A percentile compares a stretch with the other conserved stretches of the same genome.
Evolutionary conservation across 2,888 invertebrate genomes (phyloP).

Genomic region (Hypolimnas misippus): DNA sequence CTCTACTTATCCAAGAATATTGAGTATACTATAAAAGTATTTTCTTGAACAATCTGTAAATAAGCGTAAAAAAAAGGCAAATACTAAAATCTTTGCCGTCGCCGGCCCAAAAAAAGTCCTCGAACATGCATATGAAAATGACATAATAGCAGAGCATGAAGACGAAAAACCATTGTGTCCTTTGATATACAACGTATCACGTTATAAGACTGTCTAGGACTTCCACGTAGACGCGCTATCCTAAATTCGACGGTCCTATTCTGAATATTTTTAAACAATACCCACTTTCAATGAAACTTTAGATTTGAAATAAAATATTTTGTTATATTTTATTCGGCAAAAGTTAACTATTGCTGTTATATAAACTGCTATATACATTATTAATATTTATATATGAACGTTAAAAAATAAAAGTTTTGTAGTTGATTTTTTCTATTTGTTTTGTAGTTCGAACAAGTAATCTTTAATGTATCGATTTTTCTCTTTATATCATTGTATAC

Average conservation of each 20-base stretch:
- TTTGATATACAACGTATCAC: slow-evolving; percentile 55
- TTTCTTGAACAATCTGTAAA: slow-evolving; percentile 36
- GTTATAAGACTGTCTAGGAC: slow-evolving; percentile 56
- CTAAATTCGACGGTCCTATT: slow-evolving; percentile 51
- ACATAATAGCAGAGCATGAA: slow-evolving; percentile 48
- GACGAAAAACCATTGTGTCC: slow-evolving; percentile 52
- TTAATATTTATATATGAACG: too few species aligned
- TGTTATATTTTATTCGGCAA: too few species aligned
- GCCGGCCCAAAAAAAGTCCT: slow-evolving; percentile 38
- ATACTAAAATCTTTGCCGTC: slow-evolving; percentile 35
- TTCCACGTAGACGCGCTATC: slow-evolving; percentile 58
- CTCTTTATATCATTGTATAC: too few species aligned
- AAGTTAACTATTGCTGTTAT: too few species aligned
- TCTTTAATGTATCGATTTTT: too few species aligned
- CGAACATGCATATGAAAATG: slow-evolving; percentile 40
- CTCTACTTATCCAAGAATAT: too few species aligned
- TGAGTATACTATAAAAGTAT: slow-evolving; percentile 7
- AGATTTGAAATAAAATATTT: too few species aligned
- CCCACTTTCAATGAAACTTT: too few species aligned
- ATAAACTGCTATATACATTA: too few species aligned
- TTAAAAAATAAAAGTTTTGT: too few species aligned
- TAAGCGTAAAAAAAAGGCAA: slow-evolving; percentile 33
- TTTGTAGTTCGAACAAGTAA: too few species aligned
- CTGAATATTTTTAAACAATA: slow-evolving; percentile 39
- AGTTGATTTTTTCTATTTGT: too few species aligned